A percentile compares a stretch with the other conserved stretches of the same genome.
Conservation (phyloP, 2,888 invertebrate genomes). For the Alentia gelatinosa region DNA sequence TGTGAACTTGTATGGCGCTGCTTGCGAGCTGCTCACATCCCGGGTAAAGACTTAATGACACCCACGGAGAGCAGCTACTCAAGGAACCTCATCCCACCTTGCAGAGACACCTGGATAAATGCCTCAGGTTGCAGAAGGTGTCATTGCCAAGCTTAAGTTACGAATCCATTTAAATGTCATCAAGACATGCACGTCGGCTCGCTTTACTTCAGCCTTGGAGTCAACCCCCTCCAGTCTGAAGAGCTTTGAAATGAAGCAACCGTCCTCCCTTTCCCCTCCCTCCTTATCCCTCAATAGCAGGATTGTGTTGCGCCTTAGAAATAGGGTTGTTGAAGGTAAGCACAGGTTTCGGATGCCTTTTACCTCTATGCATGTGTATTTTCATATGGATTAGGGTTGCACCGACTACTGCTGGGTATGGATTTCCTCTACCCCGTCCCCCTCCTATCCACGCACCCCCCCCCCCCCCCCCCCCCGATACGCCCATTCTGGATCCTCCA, state of each 20-base stretch:
- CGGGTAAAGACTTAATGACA: background rate
- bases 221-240: background rate
- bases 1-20: too few species aligned
- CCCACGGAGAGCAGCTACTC: background rate
- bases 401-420: background rate
- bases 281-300: background rate
- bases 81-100: constrained; percentile 25
- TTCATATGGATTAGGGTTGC: background rate
- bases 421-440: background rate
- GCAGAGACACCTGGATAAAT: background rate
- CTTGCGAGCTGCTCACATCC: background rate
- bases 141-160: constrained; percentile 17
- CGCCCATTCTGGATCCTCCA: background rate
- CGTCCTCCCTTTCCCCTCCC: background rate
- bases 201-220: constrained; percentile 8
- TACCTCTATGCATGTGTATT: too few species aligned
- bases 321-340: background rate
- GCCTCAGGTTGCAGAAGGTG: constrained; percentile 15
- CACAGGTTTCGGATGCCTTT: background rate
- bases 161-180: constrained; percentile 43
- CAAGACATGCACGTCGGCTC: constrained; percentile 4
- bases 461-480: background rate
- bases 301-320: background rate
- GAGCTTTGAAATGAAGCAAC: background rate
- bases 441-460: background rate